Evolutionary conservation across 2,888 invertebrate genomes (phyloP).

Genomic region (Xylophagus ater): DNA sequence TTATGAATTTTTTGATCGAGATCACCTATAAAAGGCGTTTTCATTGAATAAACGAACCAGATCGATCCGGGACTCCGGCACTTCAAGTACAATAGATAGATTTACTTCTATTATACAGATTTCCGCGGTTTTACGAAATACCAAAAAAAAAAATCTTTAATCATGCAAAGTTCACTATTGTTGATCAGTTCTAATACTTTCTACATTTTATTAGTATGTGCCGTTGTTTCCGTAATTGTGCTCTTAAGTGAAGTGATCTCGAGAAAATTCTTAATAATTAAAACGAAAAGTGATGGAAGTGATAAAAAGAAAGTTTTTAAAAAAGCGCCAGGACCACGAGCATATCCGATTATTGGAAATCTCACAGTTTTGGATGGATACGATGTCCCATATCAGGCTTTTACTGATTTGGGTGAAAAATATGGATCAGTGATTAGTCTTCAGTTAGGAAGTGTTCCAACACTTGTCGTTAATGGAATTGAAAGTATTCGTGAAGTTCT

Average conservation of each 20-base stretch:
- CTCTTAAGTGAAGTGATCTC: conserved; percentile 14
- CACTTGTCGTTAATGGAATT: conserved; percentile 47
- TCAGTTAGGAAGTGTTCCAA: conserved; percentile 44
- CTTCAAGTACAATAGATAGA: conserved; percentile 7
- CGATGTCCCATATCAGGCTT: conserved; percentile 49
- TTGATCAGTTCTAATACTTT: conserved; percentile 20
- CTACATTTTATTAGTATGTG: conserved; percentile 18
- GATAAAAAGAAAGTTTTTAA: conserved; percentile 12
- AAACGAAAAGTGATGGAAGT: conserved; percentile 6
- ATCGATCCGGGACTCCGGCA: conserved; percentile 12
- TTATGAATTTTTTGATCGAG: conserved; percentile 8
- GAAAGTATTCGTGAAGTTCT: conserved; percentile 49
- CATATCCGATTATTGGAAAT: conserved; percentile 47
- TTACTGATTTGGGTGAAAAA: conserved; percentile 41
- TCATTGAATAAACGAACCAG: conserved; percentile 9
- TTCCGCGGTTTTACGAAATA: conserved; percentile 6
- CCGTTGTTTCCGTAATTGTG: conserved; percentile 16
- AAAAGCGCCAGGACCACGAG: conserved; percentile 44
- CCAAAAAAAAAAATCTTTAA: too few relatives aligned
- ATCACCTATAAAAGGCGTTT: conserved; percentile 12
- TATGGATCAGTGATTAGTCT: conserved; percentile 46
- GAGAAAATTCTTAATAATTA: conserved; percentile 6
- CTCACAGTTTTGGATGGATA: conserved; percentile 46
- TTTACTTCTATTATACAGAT: too few relatives aligned
- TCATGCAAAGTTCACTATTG: conserved; percentile 16